Base-by-base conservation (phyloP, 2,888 invertebrate genomes). In the Stenchaetothrips biformis region DNA sequence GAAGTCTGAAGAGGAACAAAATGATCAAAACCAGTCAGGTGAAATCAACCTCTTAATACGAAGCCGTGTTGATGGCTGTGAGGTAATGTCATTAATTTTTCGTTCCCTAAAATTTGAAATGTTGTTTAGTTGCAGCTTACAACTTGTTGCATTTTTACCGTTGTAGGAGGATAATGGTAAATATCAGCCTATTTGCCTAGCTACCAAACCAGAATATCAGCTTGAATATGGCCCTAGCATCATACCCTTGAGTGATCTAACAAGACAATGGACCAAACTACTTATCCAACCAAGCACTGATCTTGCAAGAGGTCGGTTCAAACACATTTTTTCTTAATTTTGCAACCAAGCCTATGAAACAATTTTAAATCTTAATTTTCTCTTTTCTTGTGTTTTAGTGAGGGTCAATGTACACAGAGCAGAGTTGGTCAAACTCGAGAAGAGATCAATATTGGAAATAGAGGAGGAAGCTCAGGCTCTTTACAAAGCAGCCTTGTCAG, bases 201-300 rank as follows among this genome's bases (percentile, higher is more conserved):
- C 25, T 7, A 7, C 25, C 11, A 74, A 74, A 74, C 67, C 67
- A 4, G 67, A 74, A 21, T 74, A 21, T 74, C 67, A 74, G 25
- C 67, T 74, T 21, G 67, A 74, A 21, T 74, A 74, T 25, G 67
- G 67, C 7, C 21, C 67, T 25, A 25, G 67, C 3, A 25, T 74
- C 21, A 74, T 21, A 8, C 67, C 67, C 7, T 74, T 74, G 67
- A 74, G 67, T 74, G 67, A 74, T 74, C 25, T 74, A n/a, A 21
- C 67, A 21, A 74, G 25, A 74, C 67, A 74, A 25, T 74, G 67
- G 67, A 25, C 67, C 21, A 74, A 74, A 25, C 67, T 74, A 0
- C 25, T 74, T 25, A 74, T 74, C 25, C 67, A 74, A 21, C 67
- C 67, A 25, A 25, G 25, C 25, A 25, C 21, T 74, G 11, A 11